Evolutionary conservation across 2,888 invertebrate genomes (phyloP).

Genomic region (Clunio marinus): DNA sequence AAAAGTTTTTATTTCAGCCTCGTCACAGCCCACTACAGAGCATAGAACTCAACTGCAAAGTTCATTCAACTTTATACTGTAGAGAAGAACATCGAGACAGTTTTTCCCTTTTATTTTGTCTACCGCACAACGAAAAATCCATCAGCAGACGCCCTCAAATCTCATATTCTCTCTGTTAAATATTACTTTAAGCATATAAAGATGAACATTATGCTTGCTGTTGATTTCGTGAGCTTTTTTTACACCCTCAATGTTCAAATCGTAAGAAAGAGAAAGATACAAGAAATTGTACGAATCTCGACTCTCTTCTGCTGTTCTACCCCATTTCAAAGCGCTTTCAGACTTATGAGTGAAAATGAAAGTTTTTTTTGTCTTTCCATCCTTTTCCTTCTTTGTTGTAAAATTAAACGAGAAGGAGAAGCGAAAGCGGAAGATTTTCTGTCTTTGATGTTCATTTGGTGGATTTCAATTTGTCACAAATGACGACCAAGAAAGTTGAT

Average conservation of each 20-base stretch:
- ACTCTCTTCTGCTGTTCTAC: background rate
- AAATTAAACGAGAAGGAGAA: too few relatives aligned
- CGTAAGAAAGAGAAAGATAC: background rate
- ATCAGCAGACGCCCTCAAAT: background rate
- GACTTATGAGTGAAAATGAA: conserved; percentile 31
- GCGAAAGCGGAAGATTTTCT: too few relatives aligned
- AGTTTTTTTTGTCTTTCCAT: conserved; percentile 33
- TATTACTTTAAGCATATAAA: too few relatives aligned
- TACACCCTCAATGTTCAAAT: background rate
- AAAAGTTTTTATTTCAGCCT: background rate
- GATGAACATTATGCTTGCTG: background rate
- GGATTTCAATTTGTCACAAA: too few relatives aligned
- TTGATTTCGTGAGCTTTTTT: background rate
- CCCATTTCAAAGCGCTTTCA: background rate
- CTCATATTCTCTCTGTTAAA: background rate
- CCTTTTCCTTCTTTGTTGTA: too few relatives aligned
- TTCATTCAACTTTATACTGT: conserved; percentile 4
- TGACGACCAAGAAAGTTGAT: too few relatives aligned
- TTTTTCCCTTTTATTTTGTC: background rate
- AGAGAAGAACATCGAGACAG: background rate
- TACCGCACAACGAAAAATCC: background rate
- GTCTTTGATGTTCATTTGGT: too few relatives aligned
- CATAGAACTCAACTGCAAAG: conserved; percentile 6
- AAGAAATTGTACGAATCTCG: background rate
- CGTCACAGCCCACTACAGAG: conserved; percentile 10